Percentiles rank a stretch among this genome's conserved stretches.
Conservation (phyloP, 2,888 invertebrate genomes). For the Aleiodes alternator region DNA sequence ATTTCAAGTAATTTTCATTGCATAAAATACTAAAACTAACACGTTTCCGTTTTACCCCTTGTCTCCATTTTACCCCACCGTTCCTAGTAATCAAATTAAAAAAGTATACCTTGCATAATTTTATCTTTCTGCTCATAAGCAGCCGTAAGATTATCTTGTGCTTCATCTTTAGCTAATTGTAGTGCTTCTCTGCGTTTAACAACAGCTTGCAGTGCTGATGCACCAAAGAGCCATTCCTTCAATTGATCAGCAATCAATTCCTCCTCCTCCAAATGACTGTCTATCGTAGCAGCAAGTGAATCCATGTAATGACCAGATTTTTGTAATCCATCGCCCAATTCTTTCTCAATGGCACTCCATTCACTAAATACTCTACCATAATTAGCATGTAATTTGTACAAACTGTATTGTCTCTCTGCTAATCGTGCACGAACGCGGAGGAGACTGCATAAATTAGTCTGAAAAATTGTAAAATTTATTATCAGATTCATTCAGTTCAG, state of each 20-base stretch:
- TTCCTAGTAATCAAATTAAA: neutral
- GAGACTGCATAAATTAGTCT: conserved; percentile 74
- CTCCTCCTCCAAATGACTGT: conserved; percentile 87
- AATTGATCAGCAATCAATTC: conserved; percentile 89
- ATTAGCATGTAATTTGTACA: conserved; percentile 88
- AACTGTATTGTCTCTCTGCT: conserved; percentile 85
- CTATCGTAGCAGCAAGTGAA: conserved; percentile 84
- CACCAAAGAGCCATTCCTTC: conserved; percentile 89
- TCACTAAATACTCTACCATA: conserved; percentile 90
- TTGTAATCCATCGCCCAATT: conserved; percentile 88
- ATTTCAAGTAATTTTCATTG: no score
- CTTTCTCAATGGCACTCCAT: conserved; percentile 89
- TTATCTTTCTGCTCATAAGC: conserved; percentile 76
- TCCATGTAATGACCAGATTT: conserved; percentile 81
- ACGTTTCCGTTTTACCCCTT: no score
- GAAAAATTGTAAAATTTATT: conserved; percentile 47
- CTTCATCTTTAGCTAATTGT: conserved; percentile 84
- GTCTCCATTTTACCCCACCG: no score
- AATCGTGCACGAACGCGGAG: conserved; percentile 79
- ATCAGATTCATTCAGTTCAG: no score
- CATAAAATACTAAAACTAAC: no score
- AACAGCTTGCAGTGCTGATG: conserved; percentile 84
- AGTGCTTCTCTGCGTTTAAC: conserved; percentile 85
- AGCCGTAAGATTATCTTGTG: conserved; percentile 81
- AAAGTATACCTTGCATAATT: conserved; percentile 73